These are phyloP conservation scores for Caenorhabditis doughertyi DNA, from an alignment of 2,888 invertebrate genomes.

Conservation along the genomic window DNA sequence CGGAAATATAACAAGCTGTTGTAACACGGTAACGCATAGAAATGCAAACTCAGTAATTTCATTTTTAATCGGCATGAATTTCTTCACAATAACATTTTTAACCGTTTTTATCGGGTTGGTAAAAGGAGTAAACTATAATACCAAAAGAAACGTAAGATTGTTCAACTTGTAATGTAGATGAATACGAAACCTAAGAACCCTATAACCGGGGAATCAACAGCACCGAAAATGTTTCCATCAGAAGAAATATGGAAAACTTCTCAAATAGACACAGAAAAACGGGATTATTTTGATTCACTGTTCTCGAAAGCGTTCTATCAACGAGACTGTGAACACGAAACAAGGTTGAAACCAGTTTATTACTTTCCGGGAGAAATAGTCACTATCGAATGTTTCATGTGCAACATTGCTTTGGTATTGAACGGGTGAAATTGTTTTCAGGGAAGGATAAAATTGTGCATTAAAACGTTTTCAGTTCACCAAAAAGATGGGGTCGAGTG, in stretches of 20 bases:
- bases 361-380: constrained; percentile 50
- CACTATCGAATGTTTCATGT: constrained; percentile 39
- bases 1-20: not conserved
- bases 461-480: constrained; percentile 15
- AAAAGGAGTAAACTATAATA: constrained; percentile 1
- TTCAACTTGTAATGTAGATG: not conserved
- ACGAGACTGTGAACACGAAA: constrained; percentile 35
- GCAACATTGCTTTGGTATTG: constrained; percentile 46
- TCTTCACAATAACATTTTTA: constrained; percentile 3
- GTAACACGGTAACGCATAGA: not conserved
- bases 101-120: not conserved
- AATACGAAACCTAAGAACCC: constrained; percentile 2
- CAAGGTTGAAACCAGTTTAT: constrained; percentile 30
- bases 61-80: constrained; percentile 17
- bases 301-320: constrained; percentile 26
- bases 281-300: not conserved
- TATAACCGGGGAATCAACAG: not conserved
- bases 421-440: constrained; percentile 54
- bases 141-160: constrained; percentile 10
- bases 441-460: not conserved
- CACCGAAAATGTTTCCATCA: constrained; percentile 23
- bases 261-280: constrained; percentile 11
- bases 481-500: constrained; percentile 50
- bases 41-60: not conserved
- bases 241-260: constrained; percentile 36